Conservation (phyloP, 2,888 invertebrate species). For the Drosophila subquinaria region DNA sequence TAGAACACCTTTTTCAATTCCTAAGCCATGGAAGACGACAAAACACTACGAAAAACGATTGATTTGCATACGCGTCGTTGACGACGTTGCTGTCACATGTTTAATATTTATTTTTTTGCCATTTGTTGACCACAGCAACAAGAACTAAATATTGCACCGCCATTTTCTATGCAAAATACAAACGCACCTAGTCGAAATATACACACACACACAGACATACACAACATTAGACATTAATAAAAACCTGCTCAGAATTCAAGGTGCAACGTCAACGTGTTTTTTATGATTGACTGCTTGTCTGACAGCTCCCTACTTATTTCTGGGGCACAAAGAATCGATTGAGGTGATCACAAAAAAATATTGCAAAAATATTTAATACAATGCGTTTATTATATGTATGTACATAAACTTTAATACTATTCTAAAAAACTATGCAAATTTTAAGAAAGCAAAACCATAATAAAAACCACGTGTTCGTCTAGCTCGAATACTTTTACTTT, state of each 20-base stretch:
- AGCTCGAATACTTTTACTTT: background rate
- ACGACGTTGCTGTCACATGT: constrained; percentile 47
- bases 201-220: constrained; percentile 29
- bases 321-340: constrained; percentile 11
- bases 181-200: constrained; percentile 22
- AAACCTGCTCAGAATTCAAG: constrained; percentile 44
- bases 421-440: background rate
- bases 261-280: constrained; percentile 34
- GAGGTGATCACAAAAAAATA: background rate
- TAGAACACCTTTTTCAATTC: constrained; percentile 47
- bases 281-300: constrained; percentile 23
- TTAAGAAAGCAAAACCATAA: background rate
- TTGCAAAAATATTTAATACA: background rate
- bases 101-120: constrained; percentile 82
- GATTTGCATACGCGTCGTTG: constrained; percentile 60
- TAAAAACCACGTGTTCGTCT: background rate
- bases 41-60: constrained; percentile 8
- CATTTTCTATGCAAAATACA: constrained; percentile 24
- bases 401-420: background rate
- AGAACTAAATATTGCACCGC: constrained; percentile 55
- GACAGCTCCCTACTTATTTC: constrained; percentile 1
- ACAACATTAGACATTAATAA: constrained; percentile 31
- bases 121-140: constrained; percentile 77
- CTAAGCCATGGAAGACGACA: constrained; percentile 25
- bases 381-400: no score